phyloP scores from a whole-genome alignment of 2,888 invertebrate genomes.

The Argyresthia goedartella region DNA sequence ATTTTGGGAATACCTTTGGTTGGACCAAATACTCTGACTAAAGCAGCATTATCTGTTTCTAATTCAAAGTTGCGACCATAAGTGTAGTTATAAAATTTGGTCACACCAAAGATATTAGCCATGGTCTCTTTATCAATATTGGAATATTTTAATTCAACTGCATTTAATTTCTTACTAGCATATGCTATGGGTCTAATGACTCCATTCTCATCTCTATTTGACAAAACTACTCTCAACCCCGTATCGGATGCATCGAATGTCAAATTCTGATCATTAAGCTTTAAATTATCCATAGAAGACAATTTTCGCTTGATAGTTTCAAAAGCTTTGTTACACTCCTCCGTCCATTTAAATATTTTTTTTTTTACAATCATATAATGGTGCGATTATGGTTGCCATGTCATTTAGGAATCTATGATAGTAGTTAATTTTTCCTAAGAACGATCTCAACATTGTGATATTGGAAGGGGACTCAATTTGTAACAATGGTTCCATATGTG shows the following conservation, averaged over 20 bases:
- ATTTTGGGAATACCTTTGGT: conserved; percentile 1
- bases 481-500: not conserved
- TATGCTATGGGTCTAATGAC: too few relatives aligned
- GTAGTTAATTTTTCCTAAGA: conserved; percentile 6
- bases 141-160: conserved; percentile 4
- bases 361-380: conserved; percentile 6
- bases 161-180: conserved; percentile 5
- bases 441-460: not conserved
- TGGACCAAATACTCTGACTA: not conserved
- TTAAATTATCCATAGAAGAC: not conserved
- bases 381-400: conserved; percentile 6
- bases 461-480: not conserved
- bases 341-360: conserved; percentile 5
- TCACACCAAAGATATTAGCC: not conserved
- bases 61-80: not conserved
- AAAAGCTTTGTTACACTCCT: conserved; percentile 6
- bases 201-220: not conserved
- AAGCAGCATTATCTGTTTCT: not conserved
- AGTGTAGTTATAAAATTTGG: too few relatives aligned
- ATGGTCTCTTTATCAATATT: not conserved
- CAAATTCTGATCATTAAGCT: not conserved
- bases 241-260: not conserved
- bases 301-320: conserved; percentile 3
- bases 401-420: conserved; percentile 7
- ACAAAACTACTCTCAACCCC: not conserved